Evolutionary conservation across 1,140 invertebrate species (phyloP).

Genomic region (Pararge aegeria): DNA sequence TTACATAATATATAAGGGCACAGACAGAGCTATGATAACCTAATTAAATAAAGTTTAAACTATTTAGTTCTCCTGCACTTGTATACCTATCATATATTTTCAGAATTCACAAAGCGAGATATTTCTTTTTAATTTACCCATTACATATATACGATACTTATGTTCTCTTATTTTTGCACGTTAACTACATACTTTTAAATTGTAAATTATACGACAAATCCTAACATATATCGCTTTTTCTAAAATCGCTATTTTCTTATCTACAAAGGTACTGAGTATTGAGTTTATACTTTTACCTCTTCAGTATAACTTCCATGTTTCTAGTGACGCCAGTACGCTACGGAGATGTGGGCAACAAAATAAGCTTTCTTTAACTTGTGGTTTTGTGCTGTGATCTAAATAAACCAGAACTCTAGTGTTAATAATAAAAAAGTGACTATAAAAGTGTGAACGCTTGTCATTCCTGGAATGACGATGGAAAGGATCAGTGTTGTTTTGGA

Average conservation of each 20-base stretch:
- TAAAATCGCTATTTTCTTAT: background rate
- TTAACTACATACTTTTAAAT: no score
- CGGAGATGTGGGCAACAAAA: background rate
- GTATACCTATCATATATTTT: no score
- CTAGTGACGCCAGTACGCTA: background rate
- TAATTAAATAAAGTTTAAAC: no score
- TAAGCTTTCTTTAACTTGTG: background rate
- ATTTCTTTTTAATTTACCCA: no score
- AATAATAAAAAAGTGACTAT: background rate
- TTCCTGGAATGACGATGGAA: constrained; percentile 65
- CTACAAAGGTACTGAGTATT: background rate
- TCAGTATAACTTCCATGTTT: background rate
- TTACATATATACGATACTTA: no score
- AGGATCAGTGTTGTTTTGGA: constrained; percentile 59
- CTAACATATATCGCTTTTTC: background rate
- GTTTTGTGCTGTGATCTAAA: background rate
- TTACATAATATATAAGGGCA: no score
- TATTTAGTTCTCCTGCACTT: no score
- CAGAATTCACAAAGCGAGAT: no score
- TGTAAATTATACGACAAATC: no score
- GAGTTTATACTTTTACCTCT: background rate
- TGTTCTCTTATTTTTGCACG: no score
- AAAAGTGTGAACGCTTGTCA: constrained; percentile 19
- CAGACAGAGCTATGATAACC: no score
- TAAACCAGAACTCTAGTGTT: background rate